Evolutionary conservation across 2,113 vertebrate species (phyloP).

Genomic region (Xenopus tropicalis): DNA sequence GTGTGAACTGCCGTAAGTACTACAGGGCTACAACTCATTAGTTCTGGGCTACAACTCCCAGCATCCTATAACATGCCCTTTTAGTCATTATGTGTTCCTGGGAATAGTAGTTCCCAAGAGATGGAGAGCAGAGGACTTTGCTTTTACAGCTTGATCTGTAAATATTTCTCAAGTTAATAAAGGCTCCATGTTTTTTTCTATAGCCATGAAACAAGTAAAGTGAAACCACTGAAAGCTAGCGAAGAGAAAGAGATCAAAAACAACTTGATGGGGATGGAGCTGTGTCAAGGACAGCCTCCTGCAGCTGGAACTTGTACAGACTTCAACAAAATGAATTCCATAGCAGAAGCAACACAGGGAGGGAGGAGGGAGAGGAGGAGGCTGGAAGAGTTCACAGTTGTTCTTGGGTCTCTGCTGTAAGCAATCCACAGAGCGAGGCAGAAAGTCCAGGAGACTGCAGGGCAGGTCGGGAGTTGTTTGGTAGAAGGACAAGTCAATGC

Average conservation of each 20-base stretch:
- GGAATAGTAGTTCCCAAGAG: no score
- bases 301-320: slow-evolving; percentile 58
- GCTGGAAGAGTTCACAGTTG: slow-evolving; percentile 43
- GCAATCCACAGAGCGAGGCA: slow-evolving; percentile 35
- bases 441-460: slow-evolving; percentile 14
- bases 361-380: slow-evolving; percentile 46
- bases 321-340: slow-evolving; percentile 55
- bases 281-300: slow-evolving; percentile 52
- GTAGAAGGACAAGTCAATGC: background rate
- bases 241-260: slow-evolving; percentile 2
- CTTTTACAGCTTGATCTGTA: no score
- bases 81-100: no score
- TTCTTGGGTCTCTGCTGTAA: slow-evolving; percentile 52
- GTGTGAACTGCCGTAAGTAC: no score
- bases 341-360: slow-evolving; percentile 44
- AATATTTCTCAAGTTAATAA: no score
- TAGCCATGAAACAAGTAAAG: slow-evolving; percentile 4
- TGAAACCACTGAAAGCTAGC: slow-evolving; percentile 3
- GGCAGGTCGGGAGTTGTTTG: slow-evolving; percentile 2
- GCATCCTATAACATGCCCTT: no score
- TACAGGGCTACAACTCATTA: no score
- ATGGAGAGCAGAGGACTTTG: no score
- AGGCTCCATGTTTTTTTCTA: no score
- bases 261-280: slow-evolving; percentile 48
- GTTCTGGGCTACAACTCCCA: no score